phyloP scores from a whole-genome alignment of 2,797 vertebrate species.

The Manis pentadactyla region DNA sequence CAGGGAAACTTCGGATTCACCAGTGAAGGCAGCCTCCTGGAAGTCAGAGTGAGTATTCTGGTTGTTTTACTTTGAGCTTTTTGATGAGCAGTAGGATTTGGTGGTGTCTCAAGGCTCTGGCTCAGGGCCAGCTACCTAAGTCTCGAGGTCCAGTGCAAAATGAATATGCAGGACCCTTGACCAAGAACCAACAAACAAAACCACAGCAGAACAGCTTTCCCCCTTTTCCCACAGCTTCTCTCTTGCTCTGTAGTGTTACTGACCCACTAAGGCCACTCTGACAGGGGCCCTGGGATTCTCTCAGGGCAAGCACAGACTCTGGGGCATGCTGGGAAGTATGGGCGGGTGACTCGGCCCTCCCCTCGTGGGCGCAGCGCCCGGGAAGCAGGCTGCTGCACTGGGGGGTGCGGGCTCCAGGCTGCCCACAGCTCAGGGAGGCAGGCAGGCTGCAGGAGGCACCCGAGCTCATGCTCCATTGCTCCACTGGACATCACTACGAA shows the following conservation, averaged over 20 bases:
- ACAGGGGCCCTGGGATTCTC: not conserved
- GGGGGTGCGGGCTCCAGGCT: accelerated
- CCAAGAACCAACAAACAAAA: not conserved
- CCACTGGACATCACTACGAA: not conserved
- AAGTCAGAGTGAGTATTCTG: not conserved
- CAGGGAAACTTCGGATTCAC: not conserved
- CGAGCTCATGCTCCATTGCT: not conserved
- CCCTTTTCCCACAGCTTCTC: not conserved
- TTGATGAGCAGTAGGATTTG: not conserved
- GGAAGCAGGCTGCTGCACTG: accelerated
- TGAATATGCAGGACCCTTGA: not conserved
- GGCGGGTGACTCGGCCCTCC: no score
- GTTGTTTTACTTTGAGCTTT: not conserved
- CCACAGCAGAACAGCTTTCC: not conserved
- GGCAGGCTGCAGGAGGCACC: accelerated
- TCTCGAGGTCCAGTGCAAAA: not conserved
- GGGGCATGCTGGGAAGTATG: accelerated
- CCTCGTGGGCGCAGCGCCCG: accelerated
- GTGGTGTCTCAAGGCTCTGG: not conserved
- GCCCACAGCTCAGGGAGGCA: accelerated
- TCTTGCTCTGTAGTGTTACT: not conserved
- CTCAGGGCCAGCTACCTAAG: not conserved
- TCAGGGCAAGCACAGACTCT: not conserved
- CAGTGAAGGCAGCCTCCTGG: not conserved
- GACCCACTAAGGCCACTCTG: no score